Percentiles rank a stretch among this genome's conserved stretches.
Evolutionary conservation across 2,113 vertebrate species (phyloP).

Genomic region (Gymnarchus niloticus): DNA sequence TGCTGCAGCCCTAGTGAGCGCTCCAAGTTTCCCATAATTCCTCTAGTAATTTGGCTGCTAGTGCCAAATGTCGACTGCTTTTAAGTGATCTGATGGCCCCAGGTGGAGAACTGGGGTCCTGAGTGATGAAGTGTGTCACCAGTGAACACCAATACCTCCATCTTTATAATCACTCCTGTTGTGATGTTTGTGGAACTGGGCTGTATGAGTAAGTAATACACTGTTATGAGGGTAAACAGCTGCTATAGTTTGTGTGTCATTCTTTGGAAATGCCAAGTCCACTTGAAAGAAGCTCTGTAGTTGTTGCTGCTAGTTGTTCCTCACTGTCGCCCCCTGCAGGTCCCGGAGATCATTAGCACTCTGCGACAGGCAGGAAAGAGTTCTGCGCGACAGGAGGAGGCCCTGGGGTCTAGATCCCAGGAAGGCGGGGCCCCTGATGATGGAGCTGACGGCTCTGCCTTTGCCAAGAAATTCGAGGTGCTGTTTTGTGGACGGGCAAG

Average conservation of each 20-base stretch:
- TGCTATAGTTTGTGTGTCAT: not conserved
- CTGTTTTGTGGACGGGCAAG: slow-evolving; percentile 88
- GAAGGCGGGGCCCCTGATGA: slow-evolving; percentile 52
- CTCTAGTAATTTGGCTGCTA: too few species aligned
- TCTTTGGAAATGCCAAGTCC: too few species aligned
- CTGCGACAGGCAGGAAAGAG: slow-evolving; percentile 90
- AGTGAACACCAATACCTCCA: not conserved
- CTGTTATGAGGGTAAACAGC: not conserved
- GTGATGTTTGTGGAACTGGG: not conserved
- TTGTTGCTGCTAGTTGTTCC: not conserved
- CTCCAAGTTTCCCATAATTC: not conserved
- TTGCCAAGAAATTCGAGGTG: slow-evolving; percentile 94
- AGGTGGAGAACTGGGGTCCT: not conserved
- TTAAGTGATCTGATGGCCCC: not conserved
- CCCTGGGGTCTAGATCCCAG: slow-evolving; percentile 53
- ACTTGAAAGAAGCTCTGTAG: not conserved
- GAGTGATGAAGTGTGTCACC: not conserved
- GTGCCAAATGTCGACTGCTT: not conserved
- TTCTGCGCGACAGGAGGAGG: slow-evolving; percentile 77
- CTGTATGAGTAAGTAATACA: not conserved
- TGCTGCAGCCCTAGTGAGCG: not conserved
- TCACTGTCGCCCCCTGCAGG: slow-evolving; percentile 48
- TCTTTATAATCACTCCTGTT: not conserved
- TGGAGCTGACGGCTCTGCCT: slow-evolving; percentile 54
- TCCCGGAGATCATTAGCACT: slow-evolving; percentile 94